These are phyloP conservation scores for Zenarchopterus dispar DNA, from an alignment of 2,797 vertebrate genomes.

Conservation along the genomic window DNA sequence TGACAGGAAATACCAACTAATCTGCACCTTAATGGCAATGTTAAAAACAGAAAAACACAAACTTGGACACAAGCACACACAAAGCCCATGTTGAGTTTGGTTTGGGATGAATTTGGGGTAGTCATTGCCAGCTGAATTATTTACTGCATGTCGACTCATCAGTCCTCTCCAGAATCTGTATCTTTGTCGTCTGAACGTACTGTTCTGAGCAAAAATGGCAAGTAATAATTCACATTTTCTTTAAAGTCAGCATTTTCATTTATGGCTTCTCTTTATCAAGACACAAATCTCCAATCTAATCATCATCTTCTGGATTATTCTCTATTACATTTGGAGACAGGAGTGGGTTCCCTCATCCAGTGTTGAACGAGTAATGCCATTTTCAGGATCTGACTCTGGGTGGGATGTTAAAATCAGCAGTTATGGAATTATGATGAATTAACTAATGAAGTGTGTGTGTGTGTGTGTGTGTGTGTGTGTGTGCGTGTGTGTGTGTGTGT, in stretches of 20 bases:
- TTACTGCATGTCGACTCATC: neutral
- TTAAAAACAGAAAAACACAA: neutral
- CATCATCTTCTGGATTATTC: conserved; percentile 33
- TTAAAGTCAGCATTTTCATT: conserved; percentile 39
- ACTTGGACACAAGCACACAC: too few relatives aligned
- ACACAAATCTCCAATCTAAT: conserved; percentile 27
- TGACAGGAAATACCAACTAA: neutral
- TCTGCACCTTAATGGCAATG: neutral
- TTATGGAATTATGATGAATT: conserved; percentile 50
- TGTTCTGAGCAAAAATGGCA: conserved; percentile 21
- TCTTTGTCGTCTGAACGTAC: conserved; percentile 12
- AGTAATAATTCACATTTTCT: conserved; percentile 22
- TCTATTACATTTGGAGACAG: conserved; percentile 23
- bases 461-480: neutral
- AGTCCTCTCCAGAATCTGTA: conserved; percentile 3
- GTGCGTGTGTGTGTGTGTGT: too few relatives aligned
- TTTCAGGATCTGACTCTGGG: conserved; percentile 26
- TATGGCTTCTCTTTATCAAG: conserved; percentile 24
- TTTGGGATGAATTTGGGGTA: conserved; percentile 10
- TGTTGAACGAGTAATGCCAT: conserved; percentile 38
- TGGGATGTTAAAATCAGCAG: conserved; percentile 47
- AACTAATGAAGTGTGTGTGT: conserved; percentile 9
- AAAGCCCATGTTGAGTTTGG: neutral
- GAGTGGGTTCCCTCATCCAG: conserved; percentile 39
- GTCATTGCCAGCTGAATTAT: conserved; percentile 4